phyloP scores from a whole-genome alignment of 2,797 vertebrate species.

The Acanthopagrus latus region DNA sequence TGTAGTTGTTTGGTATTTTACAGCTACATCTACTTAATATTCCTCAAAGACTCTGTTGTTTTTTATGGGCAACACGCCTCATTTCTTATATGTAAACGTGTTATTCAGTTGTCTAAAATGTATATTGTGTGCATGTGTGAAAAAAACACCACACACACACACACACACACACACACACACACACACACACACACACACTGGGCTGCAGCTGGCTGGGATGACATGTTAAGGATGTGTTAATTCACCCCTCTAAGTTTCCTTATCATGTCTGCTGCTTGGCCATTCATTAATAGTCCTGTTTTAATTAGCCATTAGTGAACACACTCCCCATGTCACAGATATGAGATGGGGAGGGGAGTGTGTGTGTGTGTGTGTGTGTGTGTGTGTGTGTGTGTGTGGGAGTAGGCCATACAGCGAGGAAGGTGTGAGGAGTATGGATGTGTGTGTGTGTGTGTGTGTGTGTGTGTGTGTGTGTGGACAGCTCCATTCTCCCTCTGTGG shows the following conservation, averaged over 20 bases:
- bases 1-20: no score
- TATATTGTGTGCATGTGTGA: slow-evolving; percentile 8
- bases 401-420: slow-evolving; percentile 35
- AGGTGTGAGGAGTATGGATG: slow-evolving; percentile 50
- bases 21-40: background rate
- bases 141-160: no score
- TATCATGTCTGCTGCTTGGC: slow-evolving; percentile 80
- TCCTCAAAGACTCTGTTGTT: background rate
- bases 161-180: no score
- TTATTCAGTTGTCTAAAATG: background rate
- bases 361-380: slow-evolving; percentile 47
- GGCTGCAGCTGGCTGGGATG: slow-evolving; percentile 58
- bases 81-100: background rate
- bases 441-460: slow-evolving; percentile 33
- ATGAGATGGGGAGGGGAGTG: slow-evolving; percentile 67
- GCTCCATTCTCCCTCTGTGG: slow-evolving; percentile 78
- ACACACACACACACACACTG: slow-evolving; percentile 1
- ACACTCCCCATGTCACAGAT: slow-evolving; percentile 85
- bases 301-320: slow-evolving; percentile 89
- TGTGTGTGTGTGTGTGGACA: slow-evolving; percentile 60
- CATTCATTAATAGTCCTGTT: slow-evolving; percentile 85
- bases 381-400: slow-evolving; percentile 34
- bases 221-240: slow-evolving; percentile 78
- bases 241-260: slow-evolving; percentile 78
- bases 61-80: background rate